Evolutionary conservation across 2,113 vertebrate species (phyloP), one percentile per base, ranked within the genome.

Genomic region (Ceuthmochares aereus): DNA sequence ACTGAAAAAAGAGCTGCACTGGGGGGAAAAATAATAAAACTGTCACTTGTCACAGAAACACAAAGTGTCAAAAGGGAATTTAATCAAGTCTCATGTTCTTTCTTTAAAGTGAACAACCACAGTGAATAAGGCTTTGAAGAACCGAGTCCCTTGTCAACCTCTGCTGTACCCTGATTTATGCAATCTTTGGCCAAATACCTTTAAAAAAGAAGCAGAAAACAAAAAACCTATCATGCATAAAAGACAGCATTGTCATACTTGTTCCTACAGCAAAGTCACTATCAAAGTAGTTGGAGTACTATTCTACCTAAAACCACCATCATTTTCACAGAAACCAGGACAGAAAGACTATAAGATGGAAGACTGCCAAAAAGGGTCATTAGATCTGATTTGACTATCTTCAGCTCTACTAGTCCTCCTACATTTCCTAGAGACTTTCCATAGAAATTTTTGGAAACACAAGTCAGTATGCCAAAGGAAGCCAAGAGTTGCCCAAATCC

Each of bases 391-490:
- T 60, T 43, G 56, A 84, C 1, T n/a, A 86, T 42, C 85, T 88
- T 93, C 45, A 89, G 40, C 37, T 52, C 55, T 91, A 70, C 68
- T 83, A 82, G 59, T 26, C 51, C 47, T 90, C 60, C 55, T 42
- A 80, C n/a, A 40, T 90, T 90, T 90, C 79, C 75, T 87, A 74
- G 80, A 77, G 67, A 76, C 20, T 93, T 58, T 59, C 72, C 11
- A 5, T 4, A 40, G 42, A 21, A 58, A 80, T 85, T 88, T 88
- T 80, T 93, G 79, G 75, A 88, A 94, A 91, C 34, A n/a, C 42
- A 73, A 80, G 75, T 47, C 74, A 84, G 51, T 36, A 49, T 40
- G 54, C 20, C 67, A 89, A 91, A 96, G 87, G 75, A 96, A 95
- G 81, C 43, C 54, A 82, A 72, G 54, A 70, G 59, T 23, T 88